phyloP scores from a whole-genome alignment of 2,797 vertebrate species.

The Menidia menidia region DNA sequence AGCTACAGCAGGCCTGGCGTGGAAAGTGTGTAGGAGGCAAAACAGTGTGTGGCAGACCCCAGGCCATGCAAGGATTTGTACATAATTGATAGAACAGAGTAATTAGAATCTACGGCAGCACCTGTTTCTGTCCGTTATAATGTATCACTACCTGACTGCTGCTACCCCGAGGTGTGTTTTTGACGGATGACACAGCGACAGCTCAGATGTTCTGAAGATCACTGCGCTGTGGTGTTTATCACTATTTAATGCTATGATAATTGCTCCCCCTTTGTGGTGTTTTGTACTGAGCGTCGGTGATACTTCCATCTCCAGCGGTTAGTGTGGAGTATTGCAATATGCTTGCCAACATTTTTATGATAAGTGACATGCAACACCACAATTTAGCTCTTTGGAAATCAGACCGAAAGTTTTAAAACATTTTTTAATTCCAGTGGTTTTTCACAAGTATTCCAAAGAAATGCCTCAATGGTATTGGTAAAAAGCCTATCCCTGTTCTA shows the following conservation, averaged over 20 bases:
- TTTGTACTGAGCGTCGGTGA: conserved; percentile 64
- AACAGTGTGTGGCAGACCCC: conserved; percentile 68
- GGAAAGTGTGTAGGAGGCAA: conserved; percentile 58
- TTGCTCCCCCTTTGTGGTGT: conserved; percentile 74
- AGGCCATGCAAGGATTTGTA: conserved; percentile 71
- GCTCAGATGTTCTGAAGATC: conserved; percentile 78
- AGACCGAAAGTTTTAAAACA: not conserved
- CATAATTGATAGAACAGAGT: conserved; percentile 86
- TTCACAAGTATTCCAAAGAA: not conserved
- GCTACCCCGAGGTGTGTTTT: conserved; percentile 62
- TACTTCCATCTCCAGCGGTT: conserved; percentile 60
- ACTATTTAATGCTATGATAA: conserved; percentile 81
- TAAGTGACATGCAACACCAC: conserved; percentile 34
- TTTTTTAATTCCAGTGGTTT: not conserved
- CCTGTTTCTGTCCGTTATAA: conserved; percentile 81
- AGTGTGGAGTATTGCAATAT: conserved; percentile 39
- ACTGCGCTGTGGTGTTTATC: conserved; percentile 75
- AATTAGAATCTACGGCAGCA: conserved; percentile 81
- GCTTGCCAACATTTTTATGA: conserved; percentile 37
- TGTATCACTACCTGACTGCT: conserved; percentile 76
- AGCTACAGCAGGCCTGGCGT: conserved; percentile 59
- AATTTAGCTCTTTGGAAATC: conserved; percentile 6
- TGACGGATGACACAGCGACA: conserved; percentile 77
- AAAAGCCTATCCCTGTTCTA: not conserved
- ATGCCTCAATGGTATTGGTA: not conserved